Percentiles rank a stretch among this genome's conserved stretches.
Conservation (phyloP, 2,888 invertebrate species). For the Rutpela maculata region DNA sequence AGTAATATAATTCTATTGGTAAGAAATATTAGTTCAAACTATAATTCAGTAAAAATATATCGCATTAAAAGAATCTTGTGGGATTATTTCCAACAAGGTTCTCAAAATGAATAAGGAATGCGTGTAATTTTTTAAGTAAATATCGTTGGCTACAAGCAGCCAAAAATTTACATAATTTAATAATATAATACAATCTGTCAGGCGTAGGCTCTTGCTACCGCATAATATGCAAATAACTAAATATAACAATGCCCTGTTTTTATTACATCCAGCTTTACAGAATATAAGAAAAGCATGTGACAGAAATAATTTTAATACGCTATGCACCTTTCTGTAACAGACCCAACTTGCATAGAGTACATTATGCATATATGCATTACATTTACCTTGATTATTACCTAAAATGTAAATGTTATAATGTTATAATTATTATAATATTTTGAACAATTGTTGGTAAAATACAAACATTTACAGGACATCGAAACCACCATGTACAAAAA, state of each 20-base stretch:
- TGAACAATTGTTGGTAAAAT: too few relatives aligned
- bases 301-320: slow-evolving; percentile 14
- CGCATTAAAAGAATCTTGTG: not conserved
- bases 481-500: too few relatives aligned
- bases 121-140: slow-evolving; percentile 30
- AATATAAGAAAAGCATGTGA: slow-evolving; percentile 30
- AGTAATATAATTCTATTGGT: too few relatives aligned
- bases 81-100: not conserved
- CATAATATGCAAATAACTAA: slow-evolving; percentile 60
- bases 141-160: slow-evolving; percentile 26
- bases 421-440: too few relatives aligned
- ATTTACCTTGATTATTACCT: too few relatives aligned
- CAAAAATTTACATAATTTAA: slow-evolving; percentile 58
- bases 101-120: slow-evolving; percentile 15
- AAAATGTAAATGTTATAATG: too few relatives aligned
- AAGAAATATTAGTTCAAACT: too few relatives aligned
- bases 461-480: too few relatives aligned
- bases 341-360: not conserved
- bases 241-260: slow-evolving; percentile 52
- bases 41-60: too few relatives aligned
- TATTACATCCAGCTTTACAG: slow-evolving; percentile 36
- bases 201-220: slow-evolving; percentile 55
- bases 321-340: not conserved
- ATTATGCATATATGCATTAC: not conserved
- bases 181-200: slow-evolving; percentile 60